Evolutionary conservation across 37 sponge, comb jelly and placozoan species (phyloP).

Genomic region (Halisarca cf. caerulea): DNA sequence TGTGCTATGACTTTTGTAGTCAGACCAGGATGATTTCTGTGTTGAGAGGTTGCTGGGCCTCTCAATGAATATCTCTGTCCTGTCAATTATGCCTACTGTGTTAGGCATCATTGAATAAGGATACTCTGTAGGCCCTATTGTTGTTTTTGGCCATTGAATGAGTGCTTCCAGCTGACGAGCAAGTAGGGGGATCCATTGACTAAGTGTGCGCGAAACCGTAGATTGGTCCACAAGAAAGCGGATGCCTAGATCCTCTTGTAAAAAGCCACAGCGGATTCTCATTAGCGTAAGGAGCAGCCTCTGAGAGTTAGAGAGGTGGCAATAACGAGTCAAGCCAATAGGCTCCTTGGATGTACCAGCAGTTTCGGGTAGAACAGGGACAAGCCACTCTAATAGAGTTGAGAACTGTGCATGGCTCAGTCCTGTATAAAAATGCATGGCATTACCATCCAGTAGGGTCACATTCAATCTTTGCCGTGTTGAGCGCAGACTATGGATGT

Average conservation of each 20-base stretch:
- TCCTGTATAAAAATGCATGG: constrained; percentile 28
- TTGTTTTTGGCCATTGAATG: constrained; percentile 36
- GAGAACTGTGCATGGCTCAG: background rate
- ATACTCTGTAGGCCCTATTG: background rate
- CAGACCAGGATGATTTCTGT: constrained; percentile 13
- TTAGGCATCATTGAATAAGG: background rate
- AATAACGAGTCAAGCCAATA: too few species aligned
- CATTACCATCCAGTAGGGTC: background rate
- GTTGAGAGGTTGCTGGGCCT: background rate
- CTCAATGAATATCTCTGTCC: constrained; percentile 22
- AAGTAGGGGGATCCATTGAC: constrained; percentile 30
- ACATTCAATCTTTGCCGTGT: constrained; percentile 40
- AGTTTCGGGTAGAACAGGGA: constrained; percentile 13
- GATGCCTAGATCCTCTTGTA: constrained; percentile 26
- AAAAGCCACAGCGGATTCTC: constrained; percentile 17
- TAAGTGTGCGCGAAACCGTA: constrained; percentile 35
- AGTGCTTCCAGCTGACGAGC: constrained; percentile 25
- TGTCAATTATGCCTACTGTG: constrained; percentile 23
- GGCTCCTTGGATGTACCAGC: background rate
- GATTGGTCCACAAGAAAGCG: constrained; percentile 27
- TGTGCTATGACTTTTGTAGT: constrained; percentile 40
- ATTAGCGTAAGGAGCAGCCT: constrained; percentile 29
- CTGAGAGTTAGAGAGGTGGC: constrained; percentile 2
- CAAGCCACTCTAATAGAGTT: constrained; percentile 20
- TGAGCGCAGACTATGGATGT: too few species aligned